Evolutionary conservation across 2,888 invertebrate species (phyloP), one percentile per base, ranked within the genome.

Genomic region (Aproaerema taeniolella): DNA sequence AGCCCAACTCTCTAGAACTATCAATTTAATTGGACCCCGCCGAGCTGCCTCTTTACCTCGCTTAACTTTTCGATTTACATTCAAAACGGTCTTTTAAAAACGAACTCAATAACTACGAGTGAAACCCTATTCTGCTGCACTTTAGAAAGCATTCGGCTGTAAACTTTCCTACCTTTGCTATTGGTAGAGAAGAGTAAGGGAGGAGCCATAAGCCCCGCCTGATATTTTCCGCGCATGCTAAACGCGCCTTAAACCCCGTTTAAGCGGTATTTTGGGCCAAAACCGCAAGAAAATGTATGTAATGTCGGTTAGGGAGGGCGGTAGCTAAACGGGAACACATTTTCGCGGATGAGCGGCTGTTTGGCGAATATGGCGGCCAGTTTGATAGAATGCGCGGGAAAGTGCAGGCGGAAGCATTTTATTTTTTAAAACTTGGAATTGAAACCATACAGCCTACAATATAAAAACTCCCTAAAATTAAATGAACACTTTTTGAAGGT

Each of bases 1-100:
- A n/a, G n/a, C n/a, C n/a, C n/a, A n/a, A n/a, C 69, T 68, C 61
- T 48, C 59, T 61, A 59, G 65, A 72, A 76, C 79, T 82, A 82
- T 79, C 76, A 80, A 79, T 83, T 71, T 83, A 86, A 85, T 86
- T 85, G 85, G 83, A 67, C 69, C 59, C 68, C 75, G 62, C 62
- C 70, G 66, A 73, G 68, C 72, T 69, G 67, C 70, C 82, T 75
- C 80, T 85, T 82, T 75, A 75, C 76, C 69, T 61, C 74, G 75
- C 74, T 73, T 83, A 86, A 85, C 83, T 85, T 86, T 86, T 79
- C 83, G 80, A 85, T 86, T 85, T 86, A 85, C 80, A 85, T 83
- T 83, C 83, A 85, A 85, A 85, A 79, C 81, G 83, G 78, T 66
- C 71, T 79, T 83, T 86, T 78, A 82, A 80, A 72, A 81, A 69